phyloP scores from a whole-genome alignment of 1,140 invertebrate genomes.

The Theocolax elegans region DNA sequence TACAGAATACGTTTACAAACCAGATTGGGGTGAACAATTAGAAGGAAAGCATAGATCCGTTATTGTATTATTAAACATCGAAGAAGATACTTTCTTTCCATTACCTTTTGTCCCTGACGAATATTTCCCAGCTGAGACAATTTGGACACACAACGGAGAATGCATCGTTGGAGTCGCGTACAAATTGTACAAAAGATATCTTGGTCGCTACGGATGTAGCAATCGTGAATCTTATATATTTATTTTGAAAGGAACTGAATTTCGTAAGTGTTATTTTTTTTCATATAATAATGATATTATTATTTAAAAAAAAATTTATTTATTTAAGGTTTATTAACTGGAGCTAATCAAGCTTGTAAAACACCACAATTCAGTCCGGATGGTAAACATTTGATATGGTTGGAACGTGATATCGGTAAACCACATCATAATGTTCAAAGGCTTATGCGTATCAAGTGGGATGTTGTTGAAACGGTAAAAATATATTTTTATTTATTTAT shows the following conservation, averaged over 20 bases:
- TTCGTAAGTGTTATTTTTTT: slow-evolving; percentile 63
- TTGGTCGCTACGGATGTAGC: slow-evolving; percentile 85
- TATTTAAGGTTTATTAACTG: slow-evolving; percentile 61
- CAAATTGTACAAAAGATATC: slow-evolving; percentile 73
- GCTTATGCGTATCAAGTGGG: slow-evolving; percentile 64
- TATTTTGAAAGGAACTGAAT: slow-evolving; percentile 67
- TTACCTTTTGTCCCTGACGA: slow-evolving; percentile 72
- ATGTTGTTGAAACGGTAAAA: slow-evolving; percentile 52
- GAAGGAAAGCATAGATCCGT: slow-evolving; percentile 75
- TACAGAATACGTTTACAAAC: slow-evolving; percentile 75
- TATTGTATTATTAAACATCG: slow-evolving; percentile 75
- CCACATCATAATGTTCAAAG: slow-evolving; percentile 72
- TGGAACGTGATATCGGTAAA: slow-evolving; percentile 71
- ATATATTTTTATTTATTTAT: neutral
- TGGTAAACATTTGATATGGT: slow-evolving; percentile 71
- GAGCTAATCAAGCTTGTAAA: slow-evolving; percentile 65
- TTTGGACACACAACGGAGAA: slow-evolving; percentile 74
- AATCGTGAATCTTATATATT: slow-evolving; percentile 77
- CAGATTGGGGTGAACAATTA: slow-evolving; percentile 87
- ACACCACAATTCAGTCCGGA: slow-evolving; percentile 69
- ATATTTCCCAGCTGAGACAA: slow-evolving; percentile 74
- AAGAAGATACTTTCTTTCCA: slow-evolving; percentile 69
- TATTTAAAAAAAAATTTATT: slow-evolving; percentile 8
- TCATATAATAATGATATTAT: neutral
- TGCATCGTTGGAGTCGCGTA: slow-evolving; percentile 80